A percentile compares a stretch with the other conserved stretches of the same genome.
These are phyloP conservation scores for Hylomyscus alleni DNA, from an alignment of 2,797 vertebrate genomes.

Conservation along the genomic window DNA sequence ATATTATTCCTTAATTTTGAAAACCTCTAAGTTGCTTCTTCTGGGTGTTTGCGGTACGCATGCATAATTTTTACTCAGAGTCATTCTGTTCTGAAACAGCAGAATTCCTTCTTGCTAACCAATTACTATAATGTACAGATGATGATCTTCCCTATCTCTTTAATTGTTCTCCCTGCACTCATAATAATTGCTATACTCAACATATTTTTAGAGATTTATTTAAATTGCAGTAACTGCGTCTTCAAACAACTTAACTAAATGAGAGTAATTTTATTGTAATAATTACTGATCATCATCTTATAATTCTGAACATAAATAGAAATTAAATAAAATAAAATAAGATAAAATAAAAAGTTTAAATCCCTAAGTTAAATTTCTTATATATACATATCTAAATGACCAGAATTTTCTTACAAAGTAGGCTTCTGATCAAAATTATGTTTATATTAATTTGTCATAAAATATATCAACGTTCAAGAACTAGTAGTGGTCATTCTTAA, in stretches of 20 bases:
- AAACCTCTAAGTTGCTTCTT: background rate
- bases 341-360: background rate
- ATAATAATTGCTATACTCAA: background rate
- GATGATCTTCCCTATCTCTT: no score
- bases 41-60: background rate
- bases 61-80: no score
- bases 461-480: constrained; percentile 35
- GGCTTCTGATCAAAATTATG: background rate
- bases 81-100: background rate
- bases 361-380: background rate
- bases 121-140: no score
- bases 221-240: background rate
- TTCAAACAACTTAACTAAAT: background rate
- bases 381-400: background rate
- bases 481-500: background rate
- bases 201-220: background rate
- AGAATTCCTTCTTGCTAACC: background rate
- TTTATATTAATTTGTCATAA: background rate
- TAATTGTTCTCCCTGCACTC: background rate
- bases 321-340: background rate
- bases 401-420: background rate
- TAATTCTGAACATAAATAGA: background rate
- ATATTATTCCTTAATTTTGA: background rate
- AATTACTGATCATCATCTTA: background rate
- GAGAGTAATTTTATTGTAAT: constrained; percentile 4